These are phyloP conservation scores for Malurus splendens DNA, from an alignment of 2,797 vertebrate species.

Conservation along the genomic window DNA sequence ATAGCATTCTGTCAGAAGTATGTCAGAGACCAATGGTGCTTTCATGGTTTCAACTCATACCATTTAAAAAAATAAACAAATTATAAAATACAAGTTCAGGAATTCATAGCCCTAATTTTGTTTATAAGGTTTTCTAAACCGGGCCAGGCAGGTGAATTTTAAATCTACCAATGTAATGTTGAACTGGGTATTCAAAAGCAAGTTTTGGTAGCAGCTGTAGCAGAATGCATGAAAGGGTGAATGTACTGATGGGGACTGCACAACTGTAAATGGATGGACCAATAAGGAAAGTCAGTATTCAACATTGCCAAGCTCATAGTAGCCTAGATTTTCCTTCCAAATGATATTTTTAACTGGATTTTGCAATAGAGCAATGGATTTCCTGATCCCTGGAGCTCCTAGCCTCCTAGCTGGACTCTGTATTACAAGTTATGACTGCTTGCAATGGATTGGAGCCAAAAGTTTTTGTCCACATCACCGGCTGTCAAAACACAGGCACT, in stretches of 20 bases:
- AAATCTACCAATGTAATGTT: not conserved
- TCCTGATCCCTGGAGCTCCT: not conserved
- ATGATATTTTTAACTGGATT: slow-evolving; percentile 9
- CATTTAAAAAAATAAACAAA: not conserved
- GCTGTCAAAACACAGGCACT: slow-evolving; percentile 46
- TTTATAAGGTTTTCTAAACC: not conserved
- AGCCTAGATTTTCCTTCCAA: not conserved
- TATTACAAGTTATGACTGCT: not conserved
- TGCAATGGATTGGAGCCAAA: not conserved
- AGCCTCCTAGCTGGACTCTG: not conserved
- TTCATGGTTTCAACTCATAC: not conserved
- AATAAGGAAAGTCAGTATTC: not conserved
- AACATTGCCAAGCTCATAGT: not conserved
- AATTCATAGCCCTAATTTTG: not conserved
- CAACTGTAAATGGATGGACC: not conserved
- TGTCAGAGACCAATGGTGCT: not conserved
- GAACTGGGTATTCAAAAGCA: not conserved
- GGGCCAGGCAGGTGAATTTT: not conserved
- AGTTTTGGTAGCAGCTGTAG: not conserved
- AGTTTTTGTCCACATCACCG: not conserved
- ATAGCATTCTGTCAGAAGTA: not conserved
- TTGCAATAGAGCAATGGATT: not conserved
- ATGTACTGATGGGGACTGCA: rapidly evolving
- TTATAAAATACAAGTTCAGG: not conserved
- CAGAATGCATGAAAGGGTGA: not conserved